Conservation (phyloP, 2,888 invertebrate species). For the Prosapia bicincta region DNA sequence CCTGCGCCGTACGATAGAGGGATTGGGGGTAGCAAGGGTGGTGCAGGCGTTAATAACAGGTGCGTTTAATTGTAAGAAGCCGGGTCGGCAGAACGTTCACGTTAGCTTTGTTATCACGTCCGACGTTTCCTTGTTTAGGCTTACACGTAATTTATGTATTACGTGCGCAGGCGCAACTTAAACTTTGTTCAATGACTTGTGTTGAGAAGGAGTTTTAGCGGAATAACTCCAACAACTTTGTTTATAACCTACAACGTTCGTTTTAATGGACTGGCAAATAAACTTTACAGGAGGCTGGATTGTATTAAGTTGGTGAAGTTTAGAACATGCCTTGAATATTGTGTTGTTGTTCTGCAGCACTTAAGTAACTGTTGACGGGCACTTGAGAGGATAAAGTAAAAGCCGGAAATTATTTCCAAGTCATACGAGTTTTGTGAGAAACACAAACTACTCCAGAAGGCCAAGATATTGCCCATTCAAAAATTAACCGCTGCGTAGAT, state of each 20-base stretch:
- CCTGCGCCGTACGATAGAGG: not conserved
- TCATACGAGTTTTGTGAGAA: too few relatives aligned
- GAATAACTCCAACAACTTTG: not conserved
- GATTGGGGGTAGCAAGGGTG: not conserved
- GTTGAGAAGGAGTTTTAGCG: not conserved
- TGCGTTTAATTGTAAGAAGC: not conserved
- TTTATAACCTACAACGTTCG: not conserved
- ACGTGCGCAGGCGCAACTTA: not conserved
- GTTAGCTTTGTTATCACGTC: not conserved
- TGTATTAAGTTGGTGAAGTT: too few relatives aligned
- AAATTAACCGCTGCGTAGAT: too few relatives aligned
- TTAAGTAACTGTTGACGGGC: too few relatives aligned
- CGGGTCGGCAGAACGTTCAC: not conserved
- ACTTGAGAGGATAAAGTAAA: too few relatives aligned
- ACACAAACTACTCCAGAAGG: too few relatives aligned
- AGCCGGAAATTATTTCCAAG: too few relatives aligned
- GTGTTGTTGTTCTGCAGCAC: too few relatives aligned
- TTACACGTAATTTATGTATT: not conserved
- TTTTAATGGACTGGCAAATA: not conserved
- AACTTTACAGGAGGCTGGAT: not conserved
- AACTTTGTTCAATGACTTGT: not conserved
- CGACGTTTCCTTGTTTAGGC: not conserved
- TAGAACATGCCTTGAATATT: too few relatives aligned
- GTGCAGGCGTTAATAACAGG: not conserved
- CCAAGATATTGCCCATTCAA: too few relatives aligned